Conservation (phyloP, 64 coral and sea anemone species). For the Montipora capricornis region DNA sequence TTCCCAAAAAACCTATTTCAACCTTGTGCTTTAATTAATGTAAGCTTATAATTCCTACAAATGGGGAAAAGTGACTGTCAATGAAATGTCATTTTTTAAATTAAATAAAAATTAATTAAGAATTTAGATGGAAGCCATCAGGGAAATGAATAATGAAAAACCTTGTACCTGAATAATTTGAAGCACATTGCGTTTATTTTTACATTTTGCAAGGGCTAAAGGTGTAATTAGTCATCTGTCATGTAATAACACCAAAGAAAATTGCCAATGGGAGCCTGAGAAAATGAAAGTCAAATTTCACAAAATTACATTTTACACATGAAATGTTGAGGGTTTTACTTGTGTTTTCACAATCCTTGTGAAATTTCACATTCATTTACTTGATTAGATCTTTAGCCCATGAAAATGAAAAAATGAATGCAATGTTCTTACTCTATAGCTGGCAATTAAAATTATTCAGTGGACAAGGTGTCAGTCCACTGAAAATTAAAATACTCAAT, state of each 20-base stretch:
- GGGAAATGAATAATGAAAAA: background rate
- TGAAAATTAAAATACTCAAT: constrained; percentile 5
- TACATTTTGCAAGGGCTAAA: background rate
- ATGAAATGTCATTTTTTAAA: background rate
- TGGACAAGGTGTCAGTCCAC: background rate
- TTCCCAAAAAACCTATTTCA: background rate
- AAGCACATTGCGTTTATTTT: background rate
- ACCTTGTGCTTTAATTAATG: background rate
- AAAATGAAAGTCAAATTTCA: background rate
- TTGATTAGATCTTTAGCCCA: background rate
- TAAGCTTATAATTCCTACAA: background rate
- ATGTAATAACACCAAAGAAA: background rate
- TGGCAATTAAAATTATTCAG: background rate
- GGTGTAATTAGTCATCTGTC: too few species aligned
- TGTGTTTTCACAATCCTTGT: background rate
- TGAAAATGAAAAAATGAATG: background rate
- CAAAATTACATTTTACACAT: background rate
- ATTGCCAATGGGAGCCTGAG: background rate
- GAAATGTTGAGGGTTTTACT: background rate
- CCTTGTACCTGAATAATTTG: background rate
- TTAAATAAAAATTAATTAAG: background rate
- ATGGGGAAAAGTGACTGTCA: background rate
- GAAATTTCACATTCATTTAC: background rate
- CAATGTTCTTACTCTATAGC: background rate
- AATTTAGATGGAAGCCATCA: background rate